Evolutionary conservation across 2,797 vertebrate species (phyloP), one percentile per base, ranked within the genome.

Genomic region (Sparidentex hasta): DNA sequence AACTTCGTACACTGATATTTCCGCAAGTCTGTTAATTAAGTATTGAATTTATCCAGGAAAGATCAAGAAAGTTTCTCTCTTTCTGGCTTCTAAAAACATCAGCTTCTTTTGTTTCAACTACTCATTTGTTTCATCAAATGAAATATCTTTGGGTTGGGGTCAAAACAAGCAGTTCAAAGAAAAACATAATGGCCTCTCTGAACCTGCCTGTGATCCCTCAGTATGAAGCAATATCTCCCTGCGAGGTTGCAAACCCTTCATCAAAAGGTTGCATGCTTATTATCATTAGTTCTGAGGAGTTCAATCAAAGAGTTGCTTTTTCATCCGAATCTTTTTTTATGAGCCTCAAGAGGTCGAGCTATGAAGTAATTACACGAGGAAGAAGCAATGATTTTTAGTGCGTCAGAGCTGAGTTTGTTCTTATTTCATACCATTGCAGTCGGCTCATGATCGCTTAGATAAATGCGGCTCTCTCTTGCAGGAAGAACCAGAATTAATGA

Each of bases 91-190:
- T 56, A 6, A 61, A 61, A 58, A 33, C 17, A 11, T 33, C 23
- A 33, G 16, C 18, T 11, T 73, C 0, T 61, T 21, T 13, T 27
- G 38, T 43, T 62, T 59, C 5, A 20, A 5, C 33, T 33, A 33
- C 27, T 67, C 0, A 55, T 38, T 41, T 12, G 11, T 17, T 7
- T 33, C 29, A 33, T 33, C 29, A 51, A 51, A 68, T 20, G 21
- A 6, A 51, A 20, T 57, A 7, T 57, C 23, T 54, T 20, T 23
- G 20, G 3, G 5, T 38, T 57, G n/a, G 44, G 27, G 38, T 43
- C 13, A 11, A 61, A 78, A 57, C 27, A 21, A 63, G 38, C 17
- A 54, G 17, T 50, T 56, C 48, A 41, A 51, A 44, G 14, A 65
- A 61, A 33, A 71, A 59, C 38, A 47, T 51, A 3, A 23, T 17